Conservation (phyloP, 2,797 vertebrate genomes). For the Alauda arvensis region DNA sequence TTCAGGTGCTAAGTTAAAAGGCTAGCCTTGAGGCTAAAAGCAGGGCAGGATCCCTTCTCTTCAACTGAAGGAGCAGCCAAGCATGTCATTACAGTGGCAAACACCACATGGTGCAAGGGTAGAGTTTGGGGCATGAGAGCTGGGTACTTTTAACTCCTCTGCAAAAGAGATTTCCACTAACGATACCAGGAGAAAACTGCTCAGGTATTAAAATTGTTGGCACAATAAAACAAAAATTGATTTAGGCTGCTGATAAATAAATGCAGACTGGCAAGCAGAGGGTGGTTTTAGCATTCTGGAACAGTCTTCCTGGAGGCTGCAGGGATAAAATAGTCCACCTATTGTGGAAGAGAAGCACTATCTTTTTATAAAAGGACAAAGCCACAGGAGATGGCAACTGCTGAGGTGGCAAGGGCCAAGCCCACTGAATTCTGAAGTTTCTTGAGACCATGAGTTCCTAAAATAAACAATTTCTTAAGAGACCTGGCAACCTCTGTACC, state of each 20-base stretch:
- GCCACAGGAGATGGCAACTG: background rate
- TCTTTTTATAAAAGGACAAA: conserved; percentile 42
- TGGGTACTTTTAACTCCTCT: background rate
- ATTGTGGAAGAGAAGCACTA: conserved; percentile 18
- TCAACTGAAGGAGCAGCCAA: background rate
- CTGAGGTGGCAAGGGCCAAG: background rate
- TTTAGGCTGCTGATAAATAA: background rate
- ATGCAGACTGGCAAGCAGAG: background rate
- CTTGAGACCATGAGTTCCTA: background rate
- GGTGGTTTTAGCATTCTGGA: conserved; percentile 20
- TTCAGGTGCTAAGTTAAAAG: background rate
- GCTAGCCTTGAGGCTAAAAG: background rate
- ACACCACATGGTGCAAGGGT: background rate
- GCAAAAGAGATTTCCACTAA: background rate
- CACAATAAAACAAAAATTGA: background rate
- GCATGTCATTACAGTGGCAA: background rate
- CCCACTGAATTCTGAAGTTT: background rate
- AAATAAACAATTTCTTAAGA: conserved; percentile 40
- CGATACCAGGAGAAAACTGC: background rate
- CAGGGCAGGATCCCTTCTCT: background rate
- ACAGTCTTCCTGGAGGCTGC: background rate
- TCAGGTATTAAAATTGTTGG: background rate
- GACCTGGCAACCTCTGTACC: background rate
- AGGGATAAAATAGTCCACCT: conserved; percentile 24
- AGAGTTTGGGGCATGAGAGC: background rate